Conservation (phyloP, 1,140 invertebrate species). For the Amyelois transitella region DNA sequence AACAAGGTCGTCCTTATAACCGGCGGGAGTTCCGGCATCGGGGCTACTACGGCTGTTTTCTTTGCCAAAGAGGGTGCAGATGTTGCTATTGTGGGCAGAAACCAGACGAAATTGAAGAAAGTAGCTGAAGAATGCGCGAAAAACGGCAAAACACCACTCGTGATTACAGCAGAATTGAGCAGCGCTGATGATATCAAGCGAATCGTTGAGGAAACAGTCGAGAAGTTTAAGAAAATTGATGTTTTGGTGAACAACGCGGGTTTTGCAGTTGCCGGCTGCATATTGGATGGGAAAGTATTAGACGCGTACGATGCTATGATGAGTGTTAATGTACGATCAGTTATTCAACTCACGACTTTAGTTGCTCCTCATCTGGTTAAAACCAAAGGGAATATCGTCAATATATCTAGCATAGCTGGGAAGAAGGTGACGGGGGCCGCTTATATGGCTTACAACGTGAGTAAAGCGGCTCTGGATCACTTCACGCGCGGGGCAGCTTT, state of each 20-base stretch:
- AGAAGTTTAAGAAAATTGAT: slow-evolving; percentile 76
- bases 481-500: slow-evolving; percentile 81
- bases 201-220: slow-evolving; percentile 75
- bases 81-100: slow-evolving; percentile 83
- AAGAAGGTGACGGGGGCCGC: slow-evolving; percentile 36
- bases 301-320: slow-evolving; percentile 81
- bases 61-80: slow-evolving; percentile 82
- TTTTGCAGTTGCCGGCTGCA: slow-evolving; percentile 77
- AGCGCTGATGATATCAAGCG: slow-evolving; percentile 77
- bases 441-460: slow-evolving; percentile 82
- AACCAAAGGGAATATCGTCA: slow-evolving; percentile 81
- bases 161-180: slow-evolving; percentile 76
- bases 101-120: slow-evolving; percentile 72
- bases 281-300: slow-evolving; percentile 80
- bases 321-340: slow-evolving; percentile 73
- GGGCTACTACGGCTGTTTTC: slow-evolving; percentile 82
- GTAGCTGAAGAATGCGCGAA: slow-evolving; percentile 75
- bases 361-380: slow-evolving; percentile 14
- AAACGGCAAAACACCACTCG: slow-evolving; percentile 49
- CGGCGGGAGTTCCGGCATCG: slow-evolving; percentile 91
- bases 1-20: slow-evolving; percentile 80
- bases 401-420: slow-evolving; percentile 82
- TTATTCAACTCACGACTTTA: slow-evolving; percentile 10
- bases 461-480: slow-evolving; percentile 85
- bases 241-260: slow-evolving; percentile 85